Base-by-base conservation (phyloP, 1,140 invertebrate genomes). In the Physella acuta region DNA sequence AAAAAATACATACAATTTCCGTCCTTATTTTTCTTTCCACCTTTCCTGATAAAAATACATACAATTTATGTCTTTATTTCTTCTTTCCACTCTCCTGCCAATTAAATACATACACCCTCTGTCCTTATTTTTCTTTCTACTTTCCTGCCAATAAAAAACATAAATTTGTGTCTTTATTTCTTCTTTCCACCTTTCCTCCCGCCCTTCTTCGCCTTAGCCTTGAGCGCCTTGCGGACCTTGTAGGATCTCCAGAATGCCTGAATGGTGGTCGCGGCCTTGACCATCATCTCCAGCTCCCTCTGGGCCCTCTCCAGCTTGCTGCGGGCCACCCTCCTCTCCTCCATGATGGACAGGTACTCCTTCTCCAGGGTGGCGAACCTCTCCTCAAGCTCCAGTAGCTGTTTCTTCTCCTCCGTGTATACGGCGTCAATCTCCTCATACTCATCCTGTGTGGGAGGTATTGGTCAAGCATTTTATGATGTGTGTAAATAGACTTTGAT, bases 211-310 rank as follows among this genome's bases (percentile, higher is more conserved):
- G 82, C 83, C 61, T 81, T 80, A 17, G 74, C 69, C 62, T 81
- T 82, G 64, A 85, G 79, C 0, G 81, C 80, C 69, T 84, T 84
- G n/a, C 84, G 74, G 24, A 84, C 84, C 72, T 85, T 85, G 75
- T 76, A 85, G 26, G 84, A 84, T 36, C 84, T 71, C 84, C 84
- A 85, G 79, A 85, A 84, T 34, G 84, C 82, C 68, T 85, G 84
- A 53, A 85, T 78, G 24, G 82, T 84, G 1, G 82, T 84, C 16
- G 84, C 80, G 14, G 81, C 78, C 68, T 80, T 82, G 16, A 83
- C 74, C 76, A 81, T 78, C 24, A 79, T 75, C 14, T 77, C 74
- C 71, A 84, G 76, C 62, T 83, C 81, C 3, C 79, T 69, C 65
- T 84, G 83, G 0, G 82, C 81, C 36, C 73, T 76, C 63, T 84